Evolutionary conservation across 2,888 invertebrate genomes (phyloP).

Genomic region (Perdita meconis): DNA sequence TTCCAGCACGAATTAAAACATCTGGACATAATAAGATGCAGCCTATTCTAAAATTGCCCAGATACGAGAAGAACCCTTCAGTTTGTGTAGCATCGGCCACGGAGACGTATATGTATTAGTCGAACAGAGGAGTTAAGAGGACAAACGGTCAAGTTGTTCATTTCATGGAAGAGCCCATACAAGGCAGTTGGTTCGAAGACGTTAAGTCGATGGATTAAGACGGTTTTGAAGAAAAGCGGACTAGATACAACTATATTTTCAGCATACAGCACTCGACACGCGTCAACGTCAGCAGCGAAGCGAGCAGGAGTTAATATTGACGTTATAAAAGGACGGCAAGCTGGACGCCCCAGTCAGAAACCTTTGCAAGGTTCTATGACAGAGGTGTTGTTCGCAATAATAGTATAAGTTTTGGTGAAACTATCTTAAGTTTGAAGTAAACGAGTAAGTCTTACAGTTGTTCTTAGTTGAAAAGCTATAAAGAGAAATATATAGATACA

Average conservation of each 20-base stretch:
- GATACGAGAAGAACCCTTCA: not conserved
- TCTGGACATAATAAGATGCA: not conserved
- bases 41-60: not conserved
- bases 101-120: not conserved
- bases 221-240: not conserved
- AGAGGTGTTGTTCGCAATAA: not conserved
- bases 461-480: not conserved
- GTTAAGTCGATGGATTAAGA: not conserved
- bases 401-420: not conserved
- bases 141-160: not conserved
- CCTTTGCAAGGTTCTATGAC: not conserved
- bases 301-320: not conserved
- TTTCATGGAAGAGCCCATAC: not conserved
- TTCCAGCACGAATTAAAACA: not conserved
- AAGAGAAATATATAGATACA: not conserved
- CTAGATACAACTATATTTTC: not conserved
- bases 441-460: not conserved
- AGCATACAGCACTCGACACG: not conserved
- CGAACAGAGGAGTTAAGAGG: not conserved
- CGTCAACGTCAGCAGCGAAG: not conserved
- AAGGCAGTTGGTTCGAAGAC: not conserved
- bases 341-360: not conserved
- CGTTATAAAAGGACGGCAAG: not conserved
- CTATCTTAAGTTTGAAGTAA: not conserved
- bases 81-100: not conserved